Base-by-base conservation (phyloP, 2,888 invertebrate genomes). In the Camptogramma bilineatum region DNA sequence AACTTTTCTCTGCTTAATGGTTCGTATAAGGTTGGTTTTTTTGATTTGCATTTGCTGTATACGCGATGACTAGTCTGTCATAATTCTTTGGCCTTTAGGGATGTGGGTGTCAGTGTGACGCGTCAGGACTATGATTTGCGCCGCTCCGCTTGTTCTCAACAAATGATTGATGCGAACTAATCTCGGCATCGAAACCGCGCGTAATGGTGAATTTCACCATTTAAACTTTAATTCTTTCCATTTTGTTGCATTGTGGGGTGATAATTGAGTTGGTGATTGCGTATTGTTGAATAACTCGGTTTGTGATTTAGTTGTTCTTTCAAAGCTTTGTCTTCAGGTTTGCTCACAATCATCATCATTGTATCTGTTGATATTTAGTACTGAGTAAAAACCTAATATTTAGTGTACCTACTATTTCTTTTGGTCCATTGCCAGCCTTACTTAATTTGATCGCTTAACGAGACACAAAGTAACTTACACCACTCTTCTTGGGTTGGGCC, bases 121-220 rank as follows among this genome's bases (percentile, higher is more conserved):
- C 80, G 84, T 75, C 78, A 81, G 80, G 83, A 90, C 92, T 92
- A 91, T 93, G 91, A 92, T 93, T 93, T 91, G 86, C 86, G 81
- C 87, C 86, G 92, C 81, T 91, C 84, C 87, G 90, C 85, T 90
- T 87, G 87, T 87, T 70, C 72, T 73, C 82, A 79, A 88, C 90
- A 88, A 87, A 88, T 85, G 87, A 89, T 84, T 87, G 87, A 87
- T 85, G 86, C 72, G 73, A 74, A 80, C 86, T 85, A 89, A 90
- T 90, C 90, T 89, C 76, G 76, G 82, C 77, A 86, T 84, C 85
- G 75, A 82, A 84, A 83, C 80, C 79, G 83, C 84, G 74, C 75
- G 84, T 88, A 87, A 88, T 84, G 84, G 79, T 79, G 79, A 80
- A 81, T 78, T 82, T 81, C 78, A 78, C 75, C 70, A 70, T 78